Base-by-base conservation (phyloP, 2,888 invertebrate species). In the Linyphia triangularis region DNA sequence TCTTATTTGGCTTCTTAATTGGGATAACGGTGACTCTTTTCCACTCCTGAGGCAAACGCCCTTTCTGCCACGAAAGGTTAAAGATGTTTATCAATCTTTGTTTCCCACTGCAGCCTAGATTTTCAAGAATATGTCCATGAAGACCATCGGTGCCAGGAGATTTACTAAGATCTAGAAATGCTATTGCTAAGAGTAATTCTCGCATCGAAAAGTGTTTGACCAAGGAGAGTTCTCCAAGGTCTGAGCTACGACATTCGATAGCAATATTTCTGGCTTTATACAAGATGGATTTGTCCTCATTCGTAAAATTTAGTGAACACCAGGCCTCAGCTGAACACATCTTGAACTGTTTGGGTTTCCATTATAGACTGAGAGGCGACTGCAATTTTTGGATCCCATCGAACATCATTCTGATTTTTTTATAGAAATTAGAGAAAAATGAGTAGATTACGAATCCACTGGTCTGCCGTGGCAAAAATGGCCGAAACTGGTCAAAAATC, bases 131-230 rank as follows among this genome's bases (percentile, higher is more conserved):
- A 26, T 28, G 1, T 0, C n/a, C 51, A n/a, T 73, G 57, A n/a
- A 73, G 51, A 19, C 30, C 28, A 51, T 57, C 57, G 2, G 51
- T 51, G 3, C 73, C 57, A 13, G 73, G 30, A 1, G 73, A 28
- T 73, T 73, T 73, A 16, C 57, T 57, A 9, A 73, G 73, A 30
- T 57, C 51, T 1, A 51, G 51, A 51, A 51, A 51, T 7, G 73
- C 9, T 57, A 73, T 6, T 28, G 28, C 57, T n/a, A 57, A 19
- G 0, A 72, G 28, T 19, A 37, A 33, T 69, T 69, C 19, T 37
- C 37, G 6, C 4, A 4, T 33, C 9, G n/a, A 22, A 69, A 69
- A 69, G 10, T 69, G 22, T 19, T 6, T 69, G n/a, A 16, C 37
- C 69, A 69, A 24, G 10, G n/a, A n/a, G n/a, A n/a, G 69, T n/a